phyloP scores from a whole-genome alignment of 2,888 invertebrate species.

The Galeopsomyia nigrocyanea region DNA sequence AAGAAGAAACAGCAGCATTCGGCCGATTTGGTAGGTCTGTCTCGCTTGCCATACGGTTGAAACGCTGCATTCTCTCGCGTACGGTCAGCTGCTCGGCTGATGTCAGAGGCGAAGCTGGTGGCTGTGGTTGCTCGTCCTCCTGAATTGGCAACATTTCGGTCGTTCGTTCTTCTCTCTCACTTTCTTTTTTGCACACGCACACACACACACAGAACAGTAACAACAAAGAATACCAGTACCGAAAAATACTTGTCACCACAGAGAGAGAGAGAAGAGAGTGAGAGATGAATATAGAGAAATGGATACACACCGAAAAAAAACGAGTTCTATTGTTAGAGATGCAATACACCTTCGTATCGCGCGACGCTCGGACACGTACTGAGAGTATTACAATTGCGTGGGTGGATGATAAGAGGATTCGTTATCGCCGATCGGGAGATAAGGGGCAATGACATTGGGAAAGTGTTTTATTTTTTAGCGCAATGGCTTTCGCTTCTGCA shows the following conservation, averaged over 20 bases:
- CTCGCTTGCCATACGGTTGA: constrained; percentile 92
- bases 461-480: not conserved
- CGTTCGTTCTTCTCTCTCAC: constrained; percentile 25
- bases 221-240: not conserved
- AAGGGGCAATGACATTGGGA: constrained; percentile 15
- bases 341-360: not conserved
- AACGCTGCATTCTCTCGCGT: constrained; percentile 92
- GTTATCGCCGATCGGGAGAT: constrained; percentile 29
- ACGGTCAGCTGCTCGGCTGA: constrained; percentile 81
- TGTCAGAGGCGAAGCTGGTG: constrained; percentile 47
- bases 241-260: not conserved
- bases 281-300: not conserved
- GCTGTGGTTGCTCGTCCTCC: constrained; percentile 58
- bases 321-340: constrained; percentile 5
- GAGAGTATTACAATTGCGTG: not conserved
- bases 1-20: too few relatives aligned
- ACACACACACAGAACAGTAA: not conserved
- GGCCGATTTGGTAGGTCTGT: constrained; percentile 68
- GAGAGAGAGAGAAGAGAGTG: constrained; percentile 2
- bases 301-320: constrained; percentile 1
- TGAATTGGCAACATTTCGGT: constrained; percentile 50
- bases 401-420: constrained; percentile 17
- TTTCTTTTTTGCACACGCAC: not conserved
- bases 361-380: not conserved
- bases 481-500: not conserved